These are phyloP conservation scores for Erannis defoliaria DNA, from an alignment of 2,888 invertebrate species.

Conservation along the genomic window DNA sequence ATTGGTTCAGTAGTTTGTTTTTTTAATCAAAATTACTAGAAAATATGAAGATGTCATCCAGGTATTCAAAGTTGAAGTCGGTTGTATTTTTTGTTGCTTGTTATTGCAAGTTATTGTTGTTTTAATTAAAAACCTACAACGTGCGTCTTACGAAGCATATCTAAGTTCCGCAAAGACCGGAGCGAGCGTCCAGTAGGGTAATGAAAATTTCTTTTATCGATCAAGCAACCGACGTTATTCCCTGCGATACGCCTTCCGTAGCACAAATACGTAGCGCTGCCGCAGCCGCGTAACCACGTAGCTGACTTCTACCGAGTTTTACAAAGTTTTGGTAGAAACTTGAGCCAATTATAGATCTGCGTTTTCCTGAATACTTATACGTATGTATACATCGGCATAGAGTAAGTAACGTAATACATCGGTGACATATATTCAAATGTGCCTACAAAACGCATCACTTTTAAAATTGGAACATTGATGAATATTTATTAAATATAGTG, in stretches of 20 bases:
- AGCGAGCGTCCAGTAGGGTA: constrained; percentile 41
- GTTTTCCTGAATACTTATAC: background rate
- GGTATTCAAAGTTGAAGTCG: no score
- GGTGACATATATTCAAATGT: background rate
- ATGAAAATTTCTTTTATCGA: constrained; percentile 47
- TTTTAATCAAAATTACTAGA: no score
- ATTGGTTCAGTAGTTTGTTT: no score
- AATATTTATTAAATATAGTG: no score
- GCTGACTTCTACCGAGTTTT: constrained; percentile 8
- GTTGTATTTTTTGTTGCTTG: background rate
- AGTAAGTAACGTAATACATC: no score
- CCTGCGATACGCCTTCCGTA: constrained; percentile 36
- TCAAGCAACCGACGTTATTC: constrained; percentile 38
- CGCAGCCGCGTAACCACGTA: constrained; percentile 18
- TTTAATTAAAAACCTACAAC: constrained; percentile 29
- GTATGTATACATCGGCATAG: background rate
- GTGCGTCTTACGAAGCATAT: constrained; percentile 40
- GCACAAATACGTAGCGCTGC: constrained; percentile 41
- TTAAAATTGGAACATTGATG: no score
- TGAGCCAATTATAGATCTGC: constrained; percentile 5
- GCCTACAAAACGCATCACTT: background rate
- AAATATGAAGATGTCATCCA: no score
- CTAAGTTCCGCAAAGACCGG: constrained; percentile 36
- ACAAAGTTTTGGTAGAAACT: constrained; percentile 9
- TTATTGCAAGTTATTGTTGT: no score